Conservation (phyloP, 1,140 invertebrate genomes). For the Cyrtorhinus lividipennis region DNA sequence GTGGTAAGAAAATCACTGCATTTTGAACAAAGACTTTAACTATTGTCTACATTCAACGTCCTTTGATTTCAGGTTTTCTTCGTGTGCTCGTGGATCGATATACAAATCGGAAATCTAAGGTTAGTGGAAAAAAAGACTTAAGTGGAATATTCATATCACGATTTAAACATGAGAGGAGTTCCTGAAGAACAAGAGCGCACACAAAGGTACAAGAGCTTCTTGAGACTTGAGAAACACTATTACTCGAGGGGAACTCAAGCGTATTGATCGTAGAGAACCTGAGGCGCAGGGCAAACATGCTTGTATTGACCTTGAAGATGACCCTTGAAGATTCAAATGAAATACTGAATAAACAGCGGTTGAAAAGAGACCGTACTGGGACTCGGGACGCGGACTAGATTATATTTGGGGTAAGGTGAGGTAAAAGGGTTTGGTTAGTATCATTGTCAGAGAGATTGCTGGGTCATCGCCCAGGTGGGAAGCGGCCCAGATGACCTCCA, state of each 20-base stretch:
- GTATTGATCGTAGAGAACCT: background rate
- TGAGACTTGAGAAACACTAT: background rate
- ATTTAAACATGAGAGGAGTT: background rate
- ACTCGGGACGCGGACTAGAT: background rate
- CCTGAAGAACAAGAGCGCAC: background rate
- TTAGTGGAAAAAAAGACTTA: too few relatives aligned
- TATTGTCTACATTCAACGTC: too few relatives aligned
- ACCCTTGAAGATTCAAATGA: conserved; percentile 5
- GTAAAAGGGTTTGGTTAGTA: background rate
- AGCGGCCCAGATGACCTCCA: conserved; percentile 2
- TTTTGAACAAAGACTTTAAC: too few relatives aligned
- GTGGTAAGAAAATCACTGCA: too few relatives aligned
- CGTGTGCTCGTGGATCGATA: too few relatives aligned
- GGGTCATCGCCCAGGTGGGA: conserved; percentile 7
- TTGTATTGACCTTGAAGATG: background rate
- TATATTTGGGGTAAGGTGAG: background rate
- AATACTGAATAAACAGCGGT: background rate
- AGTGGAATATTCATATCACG: background rate
- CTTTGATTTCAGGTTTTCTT: too few relatives aligned
- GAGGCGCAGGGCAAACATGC: background rate
- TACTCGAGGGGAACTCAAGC: background rate
- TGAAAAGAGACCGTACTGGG: too few relatives aligned
- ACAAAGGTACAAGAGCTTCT: background rate
- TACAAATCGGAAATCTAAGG: too few relatives aligned
- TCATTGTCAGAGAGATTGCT: background rate